Percentiles rank a stretch among this genome's conserved stretches.
Evolutionary conservation across 1,140 invertebrate species (phyloP).

Genomic region (Arion vulgaris): DNA sequence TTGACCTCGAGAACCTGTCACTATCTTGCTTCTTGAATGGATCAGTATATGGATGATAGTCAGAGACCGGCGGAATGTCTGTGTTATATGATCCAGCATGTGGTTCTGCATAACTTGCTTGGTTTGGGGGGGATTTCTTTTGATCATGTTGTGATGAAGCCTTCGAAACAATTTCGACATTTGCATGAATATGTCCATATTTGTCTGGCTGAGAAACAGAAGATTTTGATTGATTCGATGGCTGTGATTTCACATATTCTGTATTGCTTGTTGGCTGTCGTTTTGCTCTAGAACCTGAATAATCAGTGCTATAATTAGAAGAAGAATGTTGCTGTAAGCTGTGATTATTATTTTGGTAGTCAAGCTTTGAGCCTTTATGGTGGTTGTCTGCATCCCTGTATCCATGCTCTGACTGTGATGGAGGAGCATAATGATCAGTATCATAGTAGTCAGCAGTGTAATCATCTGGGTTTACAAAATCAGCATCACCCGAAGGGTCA

Average conservation of each 20-base stretch:
- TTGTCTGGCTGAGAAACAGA: slow-evolving; percentile 9
- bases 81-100: not conserved
- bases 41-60: not conserved
- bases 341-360: not conserved
- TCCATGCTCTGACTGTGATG: not conserved
- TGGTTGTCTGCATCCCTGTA: not conserved
- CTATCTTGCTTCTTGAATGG: slow-evolving; percentile 40
- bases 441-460: not conserved
- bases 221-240: not conserved
- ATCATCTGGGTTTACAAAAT: slow-evolving; percentile 9
- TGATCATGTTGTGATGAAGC: not conserved
- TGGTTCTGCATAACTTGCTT: not conserved
- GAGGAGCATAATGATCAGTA: not conserved
- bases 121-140: not conserved
- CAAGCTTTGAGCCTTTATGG: not conserved
- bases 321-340: not conserved
- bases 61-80: not conserved
- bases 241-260: not conserved
- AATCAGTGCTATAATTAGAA: not conserved
- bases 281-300: not conserved
- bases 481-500: not conserved
- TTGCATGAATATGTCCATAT: slow-evolving; percentile 17
- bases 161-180: slow-evolving; percentile 8
- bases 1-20: slow-evolving; percentile 42
- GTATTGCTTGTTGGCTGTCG: not conserved